These are phyloP conservation scores for Meteorus sp. DNA, from an alignment of 1,140 invertebrate species.

Conservation along the genomic window DNA sequence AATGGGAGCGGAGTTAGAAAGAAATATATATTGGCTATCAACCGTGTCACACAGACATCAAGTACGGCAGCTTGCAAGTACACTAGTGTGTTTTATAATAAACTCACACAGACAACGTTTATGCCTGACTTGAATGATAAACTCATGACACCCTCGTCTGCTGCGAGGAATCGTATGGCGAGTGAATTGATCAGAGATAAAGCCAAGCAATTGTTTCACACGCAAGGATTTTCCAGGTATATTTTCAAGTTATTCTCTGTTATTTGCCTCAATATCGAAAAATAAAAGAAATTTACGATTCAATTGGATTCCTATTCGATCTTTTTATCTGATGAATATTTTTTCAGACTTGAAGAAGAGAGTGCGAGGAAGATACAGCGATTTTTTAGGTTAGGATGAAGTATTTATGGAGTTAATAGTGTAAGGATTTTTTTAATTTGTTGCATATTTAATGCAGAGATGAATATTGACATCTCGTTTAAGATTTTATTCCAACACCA, in stretches of 20 bases:
- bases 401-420: no score
- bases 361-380: constrained; percentile 48
- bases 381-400: constrained; percentile 43
- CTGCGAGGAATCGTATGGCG: constrained; percentile 9
- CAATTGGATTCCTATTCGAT: not conserved
- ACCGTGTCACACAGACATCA: constrained; percentile 16
- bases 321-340: not conserved
- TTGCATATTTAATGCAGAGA: no score
- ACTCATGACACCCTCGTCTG: constrained; percentile 33
- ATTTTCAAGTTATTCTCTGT: no score
- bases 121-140: constrained; percentile 37
- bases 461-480: no score
- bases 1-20: constrained; percentile 21
- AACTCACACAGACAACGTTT: constrained; percentile 36
- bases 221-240: constrained; percentile 19
- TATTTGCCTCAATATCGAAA: no score
- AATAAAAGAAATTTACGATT: not conserved
- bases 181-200: constrained; percentile 1
- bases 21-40: constrained; percentile 15
- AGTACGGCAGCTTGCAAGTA: constrained; percentile 23
- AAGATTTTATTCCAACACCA: no score
- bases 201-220: constrained; percentile 19
- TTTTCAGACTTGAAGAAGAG: constrained; percentile 28
- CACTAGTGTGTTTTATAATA: constrained; percentile 28
- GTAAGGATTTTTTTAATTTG: no score